These are phyloP conservation scores for Amblyraja radiata DNA, from an alignment of 2,797 vertebrate genomes.

Conservation along the genomic window DNA sequence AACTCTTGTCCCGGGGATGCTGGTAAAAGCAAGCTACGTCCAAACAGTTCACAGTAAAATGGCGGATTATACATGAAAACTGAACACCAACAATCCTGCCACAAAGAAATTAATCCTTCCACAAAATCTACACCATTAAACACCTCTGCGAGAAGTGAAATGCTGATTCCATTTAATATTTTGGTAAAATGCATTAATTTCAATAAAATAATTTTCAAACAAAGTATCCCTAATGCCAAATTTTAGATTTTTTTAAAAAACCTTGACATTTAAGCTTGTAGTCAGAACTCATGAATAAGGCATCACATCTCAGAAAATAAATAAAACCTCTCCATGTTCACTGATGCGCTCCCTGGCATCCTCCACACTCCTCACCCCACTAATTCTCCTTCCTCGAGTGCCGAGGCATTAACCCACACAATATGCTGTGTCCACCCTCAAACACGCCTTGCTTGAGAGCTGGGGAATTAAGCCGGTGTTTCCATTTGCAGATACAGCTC, in stretches of 20 bases:
- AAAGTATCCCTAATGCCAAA: neutral
- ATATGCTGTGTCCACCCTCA: too few species aligned
- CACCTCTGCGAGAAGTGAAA: neutral
- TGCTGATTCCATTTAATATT: neutral
- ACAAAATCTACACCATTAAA: neutral
- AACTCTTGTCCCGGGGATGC: neutral
- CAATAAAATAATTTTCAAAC: neutral
- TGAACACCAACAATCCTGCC: neutral
- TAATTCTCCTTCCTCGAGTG: too few species aligned
- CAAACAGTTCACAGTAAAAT: neutral
- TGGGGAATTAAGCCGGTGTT: too few species aligned
- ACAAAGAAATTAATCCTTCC: neutral
- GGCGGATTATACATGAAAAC: neutral
- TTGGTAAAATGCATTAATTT: neutral
- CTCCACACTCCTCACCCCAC: too few species aligned
- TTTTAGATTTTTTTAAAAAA: neutral
- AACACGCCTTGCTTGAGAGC: too few species aligned
- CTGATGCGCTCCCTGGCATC: neutral
- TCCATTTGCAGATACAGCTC: too few species aligned
- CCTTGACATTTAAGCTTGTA: too few species aligned
- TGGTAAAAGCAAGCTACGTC: neutral
- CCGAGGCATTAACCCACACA: neutral
- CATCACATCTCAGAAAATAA: neutral
- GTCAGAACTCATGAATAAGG: neutral
- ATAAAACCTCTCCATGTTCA: neutral